Base-by-base conservation (phyloP, 2,797 vertebrate genomes). In the Pachyuromys duprasi region DNA sequence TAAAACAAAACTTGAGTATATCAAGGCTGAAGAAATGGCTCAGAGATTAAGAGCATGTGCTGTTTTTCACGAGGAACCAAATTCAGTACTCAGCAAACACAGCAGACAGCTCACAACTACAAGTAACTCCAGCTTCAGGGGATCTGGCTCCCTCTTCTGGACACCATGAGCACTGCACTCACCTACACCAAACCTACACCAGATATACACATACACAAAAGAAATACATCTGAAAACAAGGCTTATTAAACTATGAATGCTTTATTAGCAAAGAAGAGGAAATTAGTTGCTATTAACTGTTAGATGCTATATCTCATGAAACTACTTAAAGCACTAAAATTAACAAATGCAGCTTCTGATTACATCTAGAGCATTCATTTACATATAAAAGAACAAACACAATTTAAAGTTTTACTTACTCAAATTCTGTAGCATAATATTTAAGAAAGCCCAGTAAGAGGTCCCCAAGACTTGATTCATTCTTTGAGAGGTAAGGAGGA, bases 381-480 rank as follows among this genome's bases (percentile, higher is more conserved):
- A 90, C 1, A 79, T n/a, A 86, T 74, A 42, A 92, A 74, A 36
- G 5, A 95, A 76, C 53, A 74, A 89, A 45, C 13, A 93, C 31
- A 95, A 95, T 90, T 57, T 84, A 74, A 93, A 80, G 28, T 78
- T 95, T 95, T 97, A 98, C 98, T 98, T 99, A 99, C 99, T 99
- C 99, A 99, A 99, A 99, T 97, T 99, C 98, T 83, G 98, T 98
- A 96, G 99, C 98, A 97, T 99, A 99, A 97, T 99, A 99, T 98
- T 98, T 99, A 95, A 99, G 99, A 98, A 99, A 99, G 97, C 99
- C 99, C 98, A 99, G 96, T 80, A 99, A 98, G 95, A 99, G 98
- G 80, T 99, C 99, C 95, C 99, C 99, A 96, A 99, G 98, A 91
- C 99, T 99, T 36, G 99, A 99, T 95, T 98, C 98, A 97, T 99